Conservation (phyloP, 2,113 vertebrate species). For the Regulus satrapa region DNA sequence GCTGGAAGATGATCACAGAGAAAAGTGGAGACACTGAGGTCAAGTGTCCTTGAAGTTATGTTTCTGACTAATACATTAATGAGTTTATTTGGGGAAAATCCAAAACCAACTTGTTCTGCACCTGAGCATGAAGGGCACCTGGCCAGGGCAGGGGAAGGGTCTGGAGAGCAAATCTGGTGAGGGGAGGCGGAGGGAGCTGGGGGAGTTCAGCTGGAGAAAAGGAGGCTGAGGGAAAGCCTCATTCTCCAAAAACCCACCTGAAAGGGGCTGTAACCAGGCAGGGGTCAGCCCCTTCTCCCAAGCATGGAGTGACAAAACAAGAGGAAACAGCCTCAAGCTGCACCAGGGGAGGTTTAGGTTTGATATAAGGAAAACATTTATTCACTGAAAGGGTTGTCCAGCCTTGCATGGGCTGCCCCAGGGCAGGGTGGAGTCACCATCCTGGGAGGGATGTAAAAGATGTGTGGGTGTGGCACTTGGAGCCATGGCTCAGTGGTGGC, state of each 20-base stretch:
- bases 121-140: conserved; percentile 4
- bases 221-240: background rate
- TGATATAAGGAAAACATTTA: background rate
- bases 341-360: background rate
- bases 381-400: background rate
- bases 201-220: background rate
- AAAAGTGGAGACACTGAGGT: conserved; percentile 51
- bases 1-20: conserved; percentile 67
- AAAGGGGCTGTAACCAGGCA: background rate
- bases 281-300: background rate
- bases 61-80: conserved; percentile 63
- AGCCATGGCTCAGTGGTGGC: background rate
- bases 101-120: conserved; percentile 46
- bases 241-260: background rate
- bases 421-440: background rate
- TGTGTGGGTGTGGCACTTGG: background rate
- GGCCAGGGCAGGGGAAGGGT: background rate
- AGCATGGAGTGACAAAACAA: background rate
- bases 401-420: background rate
- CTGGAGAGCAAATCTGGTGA: background rate
- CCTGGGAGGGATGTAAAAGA: too few species aligned
- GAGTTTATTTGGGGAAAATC: conserved; percentile 53
- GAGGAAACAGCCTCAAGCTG: background rate
- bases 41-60: conserved; percentile 47
- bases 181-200: background rate